Percentiles rank a stretch among this genome's conserved stretches.
Conservation (phyloP, 1,140 invertebrate species). For the Lysiphlebus fabarum region DNA sequence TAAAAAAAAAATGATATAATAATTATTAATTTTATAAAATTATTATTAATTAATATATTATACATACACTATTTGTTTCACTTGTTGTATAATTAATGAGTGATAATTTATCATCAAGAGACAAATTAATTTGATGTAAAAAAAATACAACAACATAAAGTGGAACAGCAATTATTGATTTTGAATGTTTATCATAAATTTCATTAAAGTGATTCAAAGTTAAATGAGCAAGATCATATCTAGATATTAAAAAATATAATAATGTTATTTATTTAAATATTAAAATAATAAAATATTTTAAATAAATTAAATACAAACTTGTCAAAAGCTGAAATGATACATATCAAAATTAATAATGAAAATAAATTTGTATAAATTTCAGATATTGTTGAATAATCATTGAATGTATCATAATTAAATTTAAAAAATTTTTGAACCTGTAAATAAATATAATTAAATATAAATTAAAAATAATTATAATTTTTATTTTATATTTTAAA, state of each 20-base stretch:
- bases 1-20: neutral
- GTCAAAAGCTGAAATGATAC: constrained; percentile 44
- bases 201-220: constrained; percentile 39
- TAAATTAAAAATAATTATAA: constrained; percentile 15
- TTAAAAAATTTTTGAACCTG: constrained; percentile 42
- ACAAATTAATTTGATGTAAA: constrained; percentile 40
- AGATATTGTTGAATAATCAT: constrained; percentile 35
- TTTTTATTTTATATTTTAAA: constrained; percentile 9
- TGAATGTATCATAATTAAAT: constrained; percentile 29
- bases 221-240: constrained; percentile 45
- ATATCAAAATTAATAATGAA: constrained; percentile 42
- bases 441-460: neutral
- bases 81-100: constrained; percentile 35
- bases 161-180: constrained; percentile 39
- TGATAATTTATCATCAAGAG: constrained; percentile 40
- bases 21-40: constrained; percentile 4
- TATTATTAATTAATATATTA: constrained; percentile 21
- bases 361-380: constrained; percentile 46
- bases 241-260: constrained; percentile 26
- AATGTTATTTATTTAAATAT: constrained; percentile 4
- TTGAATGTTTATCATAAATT: constrained; percentile 39
- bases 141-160: constrained; percentile 45
- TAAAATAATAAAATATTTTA: neutral
- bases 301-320: constrained; percentile 34
- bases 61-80: constrained; percentile 29